Evolutionary conservation across 2,797 vertebrate genomes (phyloP), one percentile per base, ranked within the genome.

Genomic region (Crocidura indochinensis): DNA sequence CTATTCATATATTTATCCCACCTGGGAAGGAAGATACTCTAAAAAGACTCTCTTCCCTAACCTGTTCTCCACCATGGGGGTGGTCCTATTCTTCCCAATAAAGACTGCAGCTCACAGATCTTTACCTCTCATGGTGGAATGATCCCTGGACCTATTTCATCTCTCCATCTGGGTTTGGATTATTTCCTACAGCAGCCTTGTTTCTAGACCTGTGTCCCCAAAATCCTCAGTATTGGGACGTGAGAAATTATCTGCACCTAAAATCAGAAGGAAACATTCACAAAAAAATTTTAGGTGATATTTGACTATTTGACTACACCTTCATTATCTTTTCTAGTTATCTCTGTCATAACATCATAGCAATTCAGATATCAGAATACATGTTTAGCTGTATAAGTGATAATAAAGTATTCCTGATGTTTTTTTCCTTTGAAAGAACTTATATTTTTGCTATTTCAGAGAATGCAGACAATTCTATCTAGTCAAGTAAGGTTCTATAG

Each of bases 361-460:
- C 29, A 56, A 62, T 46, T 38, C 78, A 29, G 24, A 29, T 17
- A 53, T 72, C 14, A 9, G 29, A 76, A 24, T n/a, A 15, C 46
- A 20, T 24, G 49, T 82, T 56, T 24, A 65, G 27, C 53, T 76
- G 24, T 51, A 64, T 80, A 80, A 24, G 27, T 79, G 24, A 17
- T 2, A 2, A 56, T 60, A 53, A 51, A 56, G 67, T 72, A n/a
- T 2, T 11, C 47, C 38, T 83, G n/a, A 65, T 76, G 2, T 73
- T 69, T 83, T 69, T 83, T 15, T 56, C 65, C 72, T 90, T 65
- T 14, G 3, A 86, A 60, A 86, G n/a, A 44, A 44, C 87, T 44
- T 74, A 26, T 68, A 20, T 64, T 79, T 62, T 81, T 68, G 62
- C 88, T 71, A 71, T 83, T 94, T 90, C 64, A 80, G 47, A 60